phyloP scores from a whole-genome alignment of 2,888 invertebrate genomes.

The Ennomos erosarius region DNA sequence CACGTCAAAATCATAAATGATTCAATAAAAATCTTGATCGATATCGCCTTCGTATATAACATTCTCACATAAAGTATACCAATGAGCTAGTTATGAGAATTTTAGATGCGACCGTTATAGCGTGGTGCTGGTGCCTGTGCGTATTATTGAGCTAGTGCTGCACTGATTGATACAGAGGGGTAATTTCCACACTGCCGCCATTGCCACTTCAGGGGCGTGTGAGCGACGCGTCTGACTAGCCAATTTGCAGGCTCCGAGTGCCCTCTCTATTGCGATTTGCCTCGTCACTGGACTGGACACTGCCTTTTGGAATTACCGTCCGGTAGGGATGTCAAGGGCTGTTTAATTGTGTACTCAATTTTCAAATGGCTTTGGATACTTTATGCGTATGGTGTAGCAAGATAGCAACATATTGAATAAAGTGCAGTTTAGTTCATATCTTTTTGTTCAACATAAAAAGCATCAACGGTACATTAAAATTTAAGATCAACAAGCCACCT shows the following conservation, averaged over 20 bases:
- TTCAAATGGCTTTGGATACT: neutral
- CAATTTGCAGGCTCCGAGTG: constrained; percentile 41
- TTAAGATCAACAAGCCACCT: no score
- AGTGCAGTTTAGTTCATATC: no score
- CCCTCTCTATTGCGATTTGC: constrained; percentile 38
- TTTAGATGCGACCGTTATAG: constrained; percentile 26
- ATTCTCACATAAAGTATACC: constrained; percentile 38
- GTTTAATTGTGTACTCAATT: neutral
- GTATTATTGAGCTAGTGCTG: constrained; percentile 11
- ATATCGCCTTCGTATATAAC: constrained; percentile 32
- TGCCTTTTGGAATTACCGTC: constrained; percentile 38
- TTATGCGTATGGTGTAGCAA: no score
- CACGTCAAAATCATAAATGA: constrained; percentile 22
- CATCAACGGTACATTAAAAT: no score
- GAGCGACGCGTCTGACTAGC: constrained; percentile 37
- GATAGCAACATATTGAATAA: no score
- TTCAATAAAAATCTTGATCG: constrained; percentile 25
- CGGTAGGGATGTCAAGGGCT: constrained; percentile 24
- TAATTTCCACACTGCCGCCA: constrained; percentile 30
- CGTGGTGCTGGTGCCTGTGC: no score
- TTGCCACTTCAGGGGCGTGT: constrained; percentile 38
- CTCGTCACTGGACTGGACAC: constrained; percentile 38
- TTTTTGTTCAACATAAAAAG: no score
- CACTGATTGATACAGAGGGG: constrained; percentile 40
- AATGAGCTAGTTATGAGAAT: constrained; percentile 35